Conservation (phyloP, 2,888 invertebrate genomes). For the Galerucella pusilla region DNA sequence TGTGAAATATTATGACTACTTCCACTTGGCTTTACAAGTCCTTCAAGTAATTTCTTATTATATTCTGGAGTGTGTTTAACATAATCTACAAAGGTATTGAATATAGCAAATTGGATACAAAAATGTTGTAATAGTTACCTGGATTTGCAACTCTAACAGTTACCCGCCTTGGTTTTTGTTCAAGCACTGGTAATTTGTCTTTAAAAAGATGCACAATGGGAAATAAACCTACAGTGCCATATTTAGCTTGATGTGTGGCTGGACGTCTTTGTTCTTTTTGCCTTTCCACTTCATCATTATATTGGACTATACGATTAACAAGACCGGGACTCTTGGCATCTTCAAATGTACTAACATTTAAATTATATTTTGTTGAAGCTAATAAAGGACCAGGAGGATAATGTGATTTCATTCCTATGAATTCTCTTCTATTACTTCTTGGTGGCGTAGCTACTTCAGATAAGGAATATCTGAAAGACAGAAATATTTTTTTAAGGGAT, state of each 20-base stretch:
- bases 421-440: conserved; percentile 35
- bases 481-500: conserved; percentile 20
- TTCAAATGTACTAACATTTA: conserved; percentile 65
- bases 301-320: conserved; percentile 66
- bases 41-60: conserved; percentile 51
- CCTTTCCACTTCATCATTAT: conserved; percentile 62
- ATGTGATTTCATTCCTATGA: conserved; percentile 43
- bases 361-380: conserved; percentile 65
- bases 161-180: conserved; percentile 56
- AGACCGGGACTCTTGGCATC: conserved; percentile 69
- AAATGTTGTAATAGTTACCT: conserved; percentile 31
- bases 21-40: conserved; percentile 47
- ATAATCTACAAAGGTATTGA: conserved; percentile 45
- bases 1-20: conserved; percentile 20
- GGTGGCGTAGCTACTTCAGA: conserved; percentile 50
- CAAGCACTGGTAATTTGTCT: conserved; percentile 60
- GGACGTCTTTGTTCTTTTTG: conserved; percentile 43
- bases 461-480: conserved; percentile 50
- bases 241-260: conserved; percentile 61
- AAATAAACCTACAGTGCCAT: conserved; percentile 65
- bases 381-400: conserved; percentile 62
- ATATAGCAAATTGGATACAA: neutral
- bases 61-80: conserved; percentile 51
- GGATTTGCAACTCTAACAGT: conserved; percentile 53
- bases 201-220: conserved; percentile 68